Base-by-base conservation (phyloP, 1,140 invertebrate species). In the Hyles vespertilio region DNA sequence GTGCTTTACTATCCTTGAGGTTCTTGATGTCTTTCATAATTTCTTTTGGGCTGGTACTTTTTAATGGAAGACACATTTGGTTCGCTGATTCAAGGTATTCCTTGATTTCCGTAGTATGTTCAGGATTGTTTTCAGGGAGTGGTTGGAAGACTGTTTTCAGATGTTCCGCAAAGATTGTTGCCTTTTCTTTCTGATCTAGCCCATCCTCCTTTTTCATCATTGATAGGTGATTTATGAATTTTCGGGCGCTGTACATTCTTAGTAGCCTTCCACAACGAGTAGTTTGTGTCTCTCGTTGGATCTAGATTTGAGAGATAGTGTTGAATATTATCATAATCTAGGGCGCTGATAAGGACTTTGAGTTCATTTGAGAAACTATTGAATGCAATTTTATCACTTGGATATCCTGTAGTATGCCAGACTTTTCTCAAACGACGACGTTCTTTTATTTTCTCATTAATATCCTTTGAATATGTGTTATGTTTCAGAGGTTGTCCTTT, bases 391-490 rank as follows among this genome's bases (percentile, higher is more conserved):
- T 67, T 70, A n/a, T 70, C 57, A 53, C 46, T 58, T 4, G 53
- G 51, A 48, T 62, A 61, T 53, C 59, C 33, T 5, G 51, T 59
- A 5, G 1, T 53, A 44, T 67, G 68, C 68, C 64, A 65, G 0
- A 51, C 47, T 40, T 58, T 65, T 46, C 63, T 44, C 1, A 60
- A 10, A 8, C 12, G 4, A 12, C 64, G 59, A 2, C 59, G 46
- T 46, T 64, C 51, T 32, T 50, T 48, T 57, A 70, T 55, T 61
- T 67, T 70, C 9, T 66, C 56, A 33, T 59, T 70, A 8, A 70
- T 70, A 11, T 56, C 10, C 10, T 58, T 60, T 51, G 60, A 54
- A 34, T 63, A 61, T 33, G 32, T 36, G 36, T 60, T 56, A 36
- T 51, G 12, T 60, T 58, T 58, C 3, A 12, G n/a, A 44, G 22